Conservation (phyloP, 2,797 vertebrate genomes). For the Lophotriccus pileatus region DNA sequence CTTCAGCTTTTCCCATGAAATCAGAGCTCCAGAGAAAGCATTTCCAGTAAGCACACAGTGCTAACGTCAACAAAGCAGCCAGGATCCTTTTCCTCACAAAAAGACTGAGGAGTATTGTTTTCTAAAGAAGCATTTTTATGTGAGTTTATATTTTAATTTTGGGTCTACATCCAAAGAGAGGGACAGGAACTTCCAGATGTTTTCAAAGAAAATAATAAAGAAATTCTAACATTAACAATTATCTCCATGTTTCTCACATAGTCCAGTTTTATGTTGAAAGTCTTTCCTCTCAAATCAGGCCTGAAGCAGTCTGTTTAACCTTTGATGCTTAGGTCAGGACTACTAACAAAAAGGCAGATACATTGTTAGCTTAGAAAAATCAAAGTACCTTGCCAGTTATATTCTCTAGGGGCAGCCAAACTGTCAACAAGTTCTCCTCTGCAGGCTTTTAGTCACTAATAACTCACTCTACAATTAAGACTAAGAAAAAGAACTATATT, state of each 20-base stretch:
- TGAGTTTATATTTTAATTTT: background rate
- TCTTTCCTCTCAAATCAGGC: background rate
- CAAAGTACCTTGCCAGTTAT: background rate
- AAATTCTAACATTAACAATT: background rate
- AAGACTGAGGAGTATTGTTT: background rate
- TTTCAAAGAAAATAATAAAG: background rate
- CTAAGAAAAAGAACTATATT: background rate
- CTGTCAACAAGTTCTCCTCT: background rate
- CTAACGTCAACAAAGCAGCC: background rate
- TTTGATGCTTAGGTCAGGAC: background rate
- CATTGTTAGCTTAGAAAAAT: background rate
- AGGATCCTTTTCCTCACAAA: background rate
- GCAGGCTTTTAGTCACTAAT: background rate
- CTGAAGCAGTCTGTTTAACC: background rate
- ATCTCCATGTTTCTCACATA: background rate
- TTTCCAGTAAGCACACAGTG: background rate
- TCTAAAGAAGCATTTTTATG: background rate
- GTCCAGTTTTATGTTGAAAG: background rate
- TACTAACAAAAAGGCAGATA: background rate
- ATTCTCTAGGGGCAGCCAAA: background rate
- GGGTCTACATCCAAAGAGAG: background rate
- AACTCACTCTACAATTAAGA: background rate
- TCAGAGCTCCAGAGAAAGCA: background rate
- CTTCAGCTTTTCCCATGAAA: background rate
- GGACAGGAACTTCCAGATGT: background rate